Evolutionary conservation across 2,888 invertebrate species (phyloP).

Genomic region (Apoda limacodes): DNA sequence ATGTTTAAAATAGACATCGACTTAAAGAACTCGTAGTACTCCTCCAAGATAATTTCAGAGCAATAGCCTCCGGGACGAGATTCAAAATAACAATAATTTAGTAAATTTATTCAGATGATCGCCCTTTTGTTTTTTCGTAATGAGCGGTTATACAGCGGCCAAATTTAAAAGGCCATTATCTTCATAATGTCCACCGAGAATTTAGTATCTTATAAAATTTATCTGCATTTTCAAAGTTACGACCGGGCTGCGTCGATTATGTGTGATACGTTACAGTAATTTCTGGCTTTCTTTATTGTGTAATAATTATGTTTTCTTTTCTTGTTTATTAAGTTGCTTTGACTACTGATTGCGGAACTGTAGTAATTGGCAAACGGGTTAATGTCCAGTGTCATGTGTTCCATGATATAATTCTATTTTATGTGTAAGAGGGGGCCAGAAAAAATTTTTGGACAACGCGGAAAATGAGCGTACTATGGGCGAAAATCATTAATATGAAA

Average conservation of each 20-base stretch:
- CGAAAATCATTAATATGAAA: too few species aligned
- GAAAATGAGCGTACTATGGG: too few species aligned
- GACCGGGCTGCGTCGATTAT: slow-evolving; percentile 8
- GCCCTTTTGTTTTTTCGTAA: slow-evolving; percentile 52
- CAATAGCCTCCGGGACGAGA: slow-evolving; percentile 33
- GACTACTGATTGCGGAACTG: not conserved
- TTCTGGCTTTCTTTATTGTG: not conserved
- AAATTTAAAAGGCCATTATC: slow-evolving; percentile 35
- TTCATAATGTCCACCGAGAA: slow-evolving; percentile 31
- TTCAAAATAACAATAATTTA: slow-evolving; percentile 59
- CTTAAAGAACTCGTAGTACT: too few species aligned
- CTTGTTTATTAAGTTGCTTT: not conserved
- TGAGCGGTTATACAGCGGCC: slow-evolving; percentile 36
- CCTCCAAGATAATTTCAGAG: slow-evolving; percentile 28
- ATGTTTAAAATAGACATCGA: too few species aligned
- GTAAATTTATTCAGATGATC: slow-evolving; percentile 58
- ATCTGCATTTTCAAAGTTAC: slow-evolving; percentile 9
- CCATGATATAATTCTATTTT: too few species aligned
- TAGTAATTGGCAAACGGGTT: too few species aligned
- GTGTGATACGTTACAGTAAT: not conserved
- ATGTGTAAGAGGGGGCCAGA: too few species aligned
- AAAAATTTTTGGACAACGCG: too few species aligned
- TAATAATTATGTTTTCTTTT: slow-evolving; percentile 18
- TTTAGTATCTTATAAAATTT: slow-evolving; percentile 12
- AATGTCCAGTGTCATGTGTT: too few species aligned